A percentile compares a stretch with the other conserved stretches of the same genome.
Conservation (phyloP, 2,888 invertebrate genomes). For the Craniophora ligustri region DNA sequence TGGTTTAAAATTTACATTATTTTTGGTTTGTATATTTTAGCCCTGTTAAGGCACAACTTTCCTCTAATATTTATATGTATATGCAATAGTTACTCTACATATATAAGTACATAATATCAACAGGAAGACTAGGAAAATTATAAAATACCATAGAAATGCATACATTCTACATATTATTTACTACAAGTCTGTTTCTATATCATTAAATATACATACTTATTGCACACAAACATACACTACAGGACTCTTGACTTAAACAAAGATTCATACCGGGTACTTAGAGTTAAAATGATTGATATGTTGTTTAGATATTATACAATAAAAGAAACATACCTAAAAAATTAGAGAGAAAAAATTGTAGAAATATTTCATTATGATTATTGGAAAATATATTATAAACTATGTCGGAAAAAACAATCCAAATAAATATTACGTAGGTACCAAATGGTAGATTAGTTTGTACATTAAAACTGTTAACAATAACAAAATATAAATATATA, state of each 20-base stretch:
- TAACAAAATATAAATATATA: conserved; percentile 40
- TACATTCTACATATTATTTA: not conserved
- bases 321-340: not conserved
- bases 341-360: not conserved
- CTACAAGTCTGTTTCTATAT: conserved; percentile 14
- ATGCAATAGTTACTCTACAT: conserved; percentile 30
- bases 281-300: conserved; percentile 6
- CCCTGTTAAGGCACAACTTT: conserved; percentile 48
- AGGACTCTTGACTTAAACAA: conserved; percentile 12
- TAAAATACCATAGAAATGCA: conserved; percentile 3
- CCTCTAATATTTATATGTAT: conserved; percentile 8
- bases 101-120: conserved; percentile 46
- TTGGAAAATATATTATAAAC: not conserved
- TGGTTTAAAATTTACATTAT: conserved; percentile 8
- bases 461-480: conserved; percentile 32
- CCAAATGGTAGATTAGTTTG: conserved; percentile 14
- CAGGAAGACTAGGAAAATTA: conserved; percentile 36
- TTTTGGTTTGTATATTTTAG: conserved; percentile 7
- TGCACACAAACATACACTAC: conserved; percentile 21
- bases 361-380: too few species aligned
- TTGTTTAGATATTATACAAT: conserved; percentile 6
- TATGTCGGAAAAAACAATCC: not conserved
- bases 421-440: conserved; percentile 12
- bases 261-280: conserved; percentile 10
- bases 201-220: conserved; percentile 16